Evolutionary conservation across 2,888 invertebrate species (phyloP).

Genomic region (Drosophila imparisetae): DNA sequence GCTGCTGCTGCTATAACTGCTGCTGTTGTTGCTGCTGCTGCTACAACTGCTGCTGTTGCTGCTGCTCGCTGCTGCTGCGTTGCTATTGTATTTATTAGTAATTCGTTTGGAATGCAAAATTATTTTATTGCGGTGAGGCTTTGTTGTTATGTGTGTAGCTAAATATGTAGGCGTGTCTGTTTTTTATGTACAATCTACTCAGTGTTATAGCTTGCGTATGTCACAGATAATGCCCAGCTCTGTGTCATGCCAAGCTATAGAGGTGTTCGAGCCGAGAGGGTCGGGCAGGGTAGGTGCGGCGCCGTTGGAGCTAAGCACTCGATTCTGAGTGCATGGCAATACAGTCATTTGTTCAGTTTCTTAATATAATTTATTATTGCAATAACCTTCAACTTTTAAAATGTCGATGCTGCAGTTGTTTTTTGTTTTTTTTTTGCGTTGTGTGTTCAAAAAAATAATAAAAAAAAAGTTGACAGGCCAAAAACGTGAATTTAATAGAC

Average conservation of each 20-base stretch:
- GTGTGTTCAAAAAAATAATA: neutral
- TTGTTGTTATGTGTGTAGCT: conserved; percentile 17
- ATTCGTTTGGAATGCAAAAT: conserved; percentile 59
- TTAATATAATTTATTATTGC: conserved; percentile 62
- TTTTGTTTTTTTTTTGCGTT: conserved; percentile 3
- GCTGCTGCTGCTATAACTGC: too few species aligned
- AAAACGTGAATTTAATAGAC: conserved; percentile 69
- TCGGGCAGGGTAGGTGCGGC: neutral
- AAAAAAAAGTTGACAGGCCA: conserved; percentile 21
- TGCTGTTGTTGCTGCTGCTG: neutral
- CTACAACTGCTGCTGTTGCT: neutral
- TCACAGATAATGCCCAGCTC: conserved; percentile 56
- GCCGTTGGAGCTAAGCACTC: neutral
- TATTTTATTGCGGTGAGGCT: conserved; percentile 31
- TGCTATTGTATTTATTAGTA: conserved; percentile 52
- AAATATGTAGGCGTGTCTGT: conserved; percentile 53
- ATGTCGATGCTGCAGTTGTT: conserved; percentile 46
- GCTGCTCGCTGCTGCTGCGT: neutral
- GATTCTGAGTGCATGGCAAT: conserved; percentile 19
- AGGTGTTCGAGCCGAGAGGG: conserved; percentile 30
- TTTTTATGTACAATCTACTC: conserved; percentile 1
- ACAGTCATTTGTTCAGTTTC: conserved; percentile 21
- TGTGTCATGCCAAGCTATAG: conserved; percentile 59
- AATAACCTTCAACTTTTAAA: conserved; percentile 74
- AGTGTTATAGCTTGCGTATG: conserved; percentile 23